Conservation (phyloP, 2,797 vertebrate species). For the Anomalospiza imberbis region DNA sequence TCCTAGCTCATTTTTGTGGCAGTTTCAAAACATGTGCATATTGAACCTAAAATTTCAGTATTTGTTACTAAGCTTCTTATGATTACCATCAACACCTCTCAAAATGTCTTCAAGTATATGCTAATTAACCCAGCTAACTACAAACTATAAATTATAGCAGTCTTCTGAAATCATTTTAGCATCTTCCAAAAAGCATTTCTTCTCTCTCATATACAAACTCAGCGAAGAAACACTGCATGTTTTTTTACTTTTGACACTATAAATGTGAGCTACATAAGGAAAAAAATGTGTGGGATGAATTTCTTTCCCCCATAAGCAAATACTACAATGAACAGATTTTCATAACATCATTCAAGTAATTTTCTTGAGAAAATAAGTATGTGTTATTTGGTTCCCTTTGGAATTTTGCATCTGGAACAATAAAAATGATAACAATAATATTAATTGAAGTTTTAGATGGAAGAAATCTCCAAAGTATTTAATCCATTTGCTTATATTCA, state of each 20-base stretch:
- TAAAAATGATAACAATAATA: background rate
- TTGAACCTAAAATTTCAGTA: background rate
- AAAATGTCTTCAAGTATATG: background rate
- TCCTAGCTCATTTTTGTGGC: background rate
- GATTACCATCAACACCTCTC: slow-evolving; percentile 6
- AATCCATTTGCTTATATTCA: slow-evolving; percentile 31
- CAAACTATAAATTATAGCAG: background rate
- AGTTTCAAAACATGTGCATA: background rate
- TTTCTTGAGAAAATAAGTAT: background rate
- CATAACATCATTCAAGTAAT: background rate
- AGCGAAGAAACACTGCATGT: background rate
- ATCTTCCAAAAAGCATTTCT: background rate
- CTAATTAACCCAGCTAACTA: background rate
- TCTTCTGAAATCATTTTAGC: background rate
- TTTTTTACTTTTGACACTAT: background rate
- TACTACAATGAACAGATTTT: background rate
- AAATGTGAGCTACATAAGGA: background rate
- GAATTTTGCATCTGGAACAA: slow-evolving; percentile 22
- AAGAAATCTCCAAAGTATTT: slow-evolving; percentile 28
- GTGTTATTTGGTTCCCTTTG: background rate
- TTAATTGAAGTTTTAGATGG: slow-evolving; percentile 18
- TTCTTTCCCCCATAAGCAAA: background rate
- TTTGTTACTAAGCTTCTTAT: background rate
- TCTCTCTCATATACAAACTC: background rate
- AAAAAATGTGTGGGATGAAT: background rate